Evolutionary conservation across 2,888 invertebrate genomes (phyloP), one percentile per base, ranked within the genome.

Genomic region (Macaria liturata): DNA sequence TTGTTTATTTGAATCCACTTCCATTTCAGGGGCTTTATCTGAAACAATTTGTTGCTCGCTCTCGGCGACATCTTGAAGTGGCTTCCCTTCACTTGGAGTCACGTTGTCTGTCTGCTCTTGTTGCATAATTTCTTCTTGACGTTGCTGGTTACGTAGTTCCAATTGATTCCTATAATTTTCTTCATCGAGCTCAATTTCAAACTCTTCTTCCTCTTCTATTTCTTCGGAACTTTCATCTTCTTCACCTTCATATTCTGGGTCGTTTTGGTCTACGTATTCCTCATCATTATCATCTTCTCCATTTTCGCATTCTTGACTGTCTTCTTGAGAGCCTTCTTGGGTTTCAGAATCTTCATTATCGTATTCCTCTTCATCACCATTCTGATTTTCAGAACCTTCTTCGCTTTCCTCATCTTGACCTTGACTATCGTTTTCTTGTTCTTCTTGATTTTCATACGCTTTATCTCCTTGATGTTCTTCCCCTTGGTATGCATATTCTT

Each of bases 401-500:
- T 42, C 8, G 9, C 1, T 42, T 42, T 42, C 42, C 8, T 42
- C 4, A 8, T 9, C 9, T 9, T 42, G 43, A 0, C 32, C 31
- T 31, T 48, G 44, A 30, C 6, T 42, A 3, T 46, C 54, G 37
- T 30, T 37, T 32, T 34, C 4, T 44, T 9, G 34, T 34, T 55
- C 51, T n/a, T 44, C 44, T 3, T 32, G 40, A 9, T 20, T 45
- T 9, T 50, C 46, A 9, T 56, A 49, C 0, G n/a, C 43, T 32
- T 45, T 45, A 3, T 45, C 46, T 42, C 42, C 30, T 6, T 45
- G 20, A 45, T 32, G 9, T 1, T 50, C 49, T 5, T 44, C 49
- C 20, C 54, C 56, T 52, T 54, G 39, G 34, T 40, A 44, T 5
- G 49, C 49, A n/a, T 49, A 43, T 42, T 43, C 49, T 32, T 49